Evolutionary conservation across 2,113 vertebrate genomes (phyloP).

Genomic region (Casuarius casuarius): DNA sequence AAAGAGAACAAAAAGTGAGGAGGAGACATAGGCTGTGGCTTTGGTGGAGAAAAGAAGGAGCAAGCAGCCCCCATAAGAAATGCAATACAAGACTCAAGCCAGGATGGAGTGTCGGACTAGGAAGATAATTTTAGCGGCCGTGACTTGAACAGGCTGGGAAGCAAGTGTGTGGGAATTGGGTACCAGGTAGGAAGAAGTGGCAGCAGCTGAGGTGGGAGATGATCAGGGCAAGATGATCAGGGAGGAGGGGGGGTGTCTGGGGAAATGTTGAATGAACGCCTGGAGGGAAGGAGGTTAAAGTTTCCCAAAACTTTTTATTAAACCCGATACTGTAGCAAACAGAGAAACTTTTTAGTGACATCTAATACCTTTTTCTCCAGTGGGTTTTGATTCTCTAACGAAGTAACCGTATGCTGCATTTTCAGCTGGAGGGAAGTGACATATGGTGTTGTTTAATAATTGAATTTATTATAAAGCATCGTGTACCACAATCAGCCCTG

Average conservation of each 20-base stretch:
- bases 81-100: not conserved
- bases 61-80: not conserved
- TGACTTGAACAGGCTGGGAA: not conserved
- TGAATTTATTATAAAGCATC: slow-evolving; percentile 45
- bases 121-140: not conserved
- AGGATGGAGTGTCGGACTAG: not conserved
- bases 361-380: not conserved
- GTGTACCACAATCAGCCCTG: slow-evolving; percentile 33
- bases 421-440: slow-evolving; percentile 47
- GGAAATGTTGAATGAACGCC: not conserved
- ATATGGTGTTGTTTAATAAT: slow-evolving; percentile 59
- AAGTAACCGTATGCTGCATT: not conserved
- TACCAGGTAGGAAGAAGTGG: not conserved
- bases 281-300: not conserved
- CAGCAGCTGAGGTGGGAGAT: not conserved
- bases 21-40: not conserved
- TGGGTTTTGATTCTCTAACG: slow-evolving; percentile 1
- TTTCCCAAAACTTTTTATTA: not conserved
- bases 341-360: not conserved
- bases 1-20: not conserved
- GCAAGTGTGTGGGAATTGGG: not conserved
- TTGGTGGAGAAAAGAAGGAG: not conserved
- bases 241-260: not conserved
- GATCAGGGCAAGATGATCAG: not conserved
- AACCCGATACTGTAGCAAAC: not conserved